These are phyloP conservation scores for Ecdyonurus torrentis DNA, from an alignment of 2,888 invertebrate species.

Conservation along the genomic window DNA sequence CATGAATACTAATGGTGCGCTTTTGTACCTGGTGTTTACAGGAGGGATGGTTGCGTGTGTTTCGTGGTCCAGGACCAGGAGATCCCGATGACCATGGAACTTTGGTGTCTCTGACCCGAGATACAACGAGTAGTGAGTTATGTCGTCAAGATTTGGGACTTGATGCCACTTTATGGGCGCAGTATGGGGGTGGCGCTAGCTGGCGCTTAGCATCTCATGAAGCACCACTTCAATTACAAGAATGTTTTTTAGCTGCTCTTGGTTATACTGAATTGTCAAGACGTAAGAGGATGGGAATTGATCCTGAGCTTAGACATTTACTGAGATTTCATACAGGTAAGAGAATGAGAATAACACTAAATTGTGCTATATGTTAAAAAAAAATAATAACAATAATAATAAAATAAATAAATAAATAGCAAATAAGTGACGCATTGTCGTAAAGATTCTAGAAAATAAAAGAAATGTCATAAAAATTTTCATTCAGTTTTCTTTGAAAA, in stretches of 20 bases:
- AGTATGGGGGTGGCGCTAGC: constrained; percentile 37
- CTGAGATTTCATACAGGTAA: constrained; percentile 39
- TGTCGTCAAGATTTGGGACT: constrained; percentile 32
- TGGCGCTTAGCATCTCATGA: constrained; percentile 36
- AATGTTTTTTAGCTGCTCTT: constrained; percentile 37
- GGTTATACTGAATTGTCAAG: constrained; percentile 42
- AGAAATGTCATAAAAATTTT: too few species aligned
- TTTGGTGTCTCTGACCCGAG: constrained; percentile 37
- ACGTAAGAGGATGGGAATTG: constrained; percentile 42
- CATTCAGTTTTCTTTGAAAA: too few species aligned
- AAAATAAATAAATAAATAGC: too few species aligned
- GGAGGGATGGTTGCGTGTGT: constrained; percentile 42
- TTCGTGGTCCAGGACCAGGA: constrained; percentile 33
- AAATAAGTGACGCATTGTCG: too few species aligned
- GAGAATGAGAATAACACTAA: too few species aligned
- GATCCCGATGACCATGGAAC: constrained; percentile 27
- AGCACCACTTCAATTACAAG: constrained; percentile 41
- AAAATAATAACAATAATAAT: too few species aligned
- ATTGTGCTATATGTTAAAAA: too few species aligned
- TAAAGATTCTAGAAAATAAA: too few species aligned
- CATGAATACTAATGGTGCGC: too few species aligned
- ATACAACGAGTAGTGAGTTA: constrained; percentile 34
- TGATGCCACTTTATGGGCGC: constrained; percentile 33
- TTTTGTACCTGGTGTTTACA: too few species aligned
- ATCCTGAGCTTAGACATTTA: constrained; percentile 43